These are phyloP conservation scores for Philereme transversata DNA, from an alignment of 2,888 invertebrate genomes.

Conservation along the genomic window DNA sequence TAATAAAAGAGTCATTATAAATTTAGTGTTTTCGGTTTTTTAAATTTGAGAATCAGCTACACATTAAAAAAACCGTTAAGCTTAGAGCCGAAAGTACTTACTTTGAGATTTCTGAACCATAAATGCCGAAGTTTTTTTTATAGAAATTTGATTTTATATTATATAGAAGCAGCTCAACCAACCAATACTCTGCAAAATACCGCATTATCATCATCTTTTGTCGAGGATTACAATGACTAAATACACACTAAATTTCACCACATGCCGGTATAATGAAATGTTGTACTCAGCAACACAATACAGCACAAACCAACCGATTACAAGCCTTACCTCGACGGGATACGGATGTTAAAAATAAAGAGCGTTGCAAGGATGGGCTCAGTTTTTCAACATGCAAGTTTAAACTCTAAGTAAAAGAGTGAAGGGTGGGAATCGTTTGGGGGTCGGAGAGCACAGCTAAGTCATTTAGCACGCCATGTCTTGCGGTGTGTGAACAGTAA, in stretches of 20 bases:
- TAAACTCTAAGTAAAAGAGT: slow-evolving; percentile 14
- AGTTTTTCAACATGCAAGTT: slow-evolving; percentile 1
- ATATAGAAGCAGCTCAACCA: neutral
- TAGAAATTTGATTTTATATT: no score
- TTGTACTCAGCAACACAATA: slow-evolving; percentile 24
- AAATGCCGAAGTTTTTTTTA: no score
- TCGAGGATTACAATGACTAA: slow-evolving; percentile 30
- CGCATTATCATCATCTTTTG: slow-evolving; percentile 13
- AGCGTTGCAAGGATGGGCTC: slow-evolving; percentile 7
- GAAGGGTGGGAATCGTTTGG: slow-evolving; percentile 13
- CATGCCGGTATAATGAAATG: slow-evolving; percentile 36
- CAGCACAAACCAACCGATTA: slow-evolving; percentile 6
- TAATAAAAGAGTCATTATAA: no score
- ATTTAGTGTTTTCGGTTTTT: no score
- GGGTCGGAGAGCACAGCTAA: slow-evolving; percentile 10
- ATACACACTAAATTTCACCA: slow-evolving; percentile 27
- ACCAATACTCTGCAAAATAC: neutral
- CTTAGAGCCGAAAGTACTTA: no score
- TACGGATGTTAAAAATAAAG: slow-evolving; percentile 8
- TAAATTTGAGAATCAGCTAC: no score
- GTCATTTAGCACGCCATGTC: slow-evolving; percentile 36
- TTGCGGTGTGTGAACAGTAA: slow-evolving; percentile 36
- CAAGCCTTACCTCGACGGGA: slow-evolving; percentile 14
- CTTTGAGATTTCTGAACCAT: no score
- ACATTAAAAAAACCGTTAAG: no score